Evolutionary conservation across 2,888 invertebrate genomes (phyloP), one percentile per base, ranked within the genome.

Genomic region (Cyclophora albipunctata): DNA sequence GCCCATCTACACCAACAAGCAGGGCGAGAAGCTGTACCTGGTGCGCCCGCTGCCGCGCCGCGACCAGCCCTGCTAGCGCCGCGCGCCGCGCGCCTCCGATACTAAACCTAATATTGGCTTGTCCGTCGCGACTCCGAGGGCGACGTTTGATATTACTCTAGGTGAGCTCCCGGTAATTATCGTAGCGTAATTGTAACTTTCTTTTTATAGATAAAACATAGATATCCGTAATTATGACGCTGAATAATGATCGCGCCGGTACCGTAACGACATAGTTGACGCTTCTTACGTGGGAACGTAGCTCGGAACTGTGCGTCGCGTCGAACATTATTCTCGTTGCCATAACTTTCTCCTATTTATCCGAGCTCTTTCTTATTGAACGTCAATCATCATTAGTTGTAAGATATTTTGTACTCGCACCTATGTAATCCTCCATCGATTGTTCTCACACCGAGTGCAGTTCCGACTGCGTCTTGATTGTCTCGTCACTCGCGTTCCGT

Each of bases 1-100:
- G 69, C 99, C 99, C 67, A 99, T 99, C 79, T 99, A 98, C 90
- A 98, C 98, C 74, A 97, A 97, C 90, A 97, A 97, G 83, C 96
- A 96, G 68, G 98, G 98, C 67, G 99, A 99, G 89, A 98, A 98
- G 88, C 91, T 99, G 54, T 99, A 97, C 90, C 92, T 99, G 67
- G 96, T 98, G 74, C 94, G 98, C 71, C 94, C 99, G 61, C 92
- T 99, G 78, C 96, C 96, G 48, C 73, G 79, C 58, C 75, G 78
- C 55, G 54, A 66, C 55, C 74, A 63, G 67, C 67, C 71, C 55
- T 81, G 79, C 78, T 80, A 77, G 63, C 59, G 47, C 37, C 56
- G 34, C 42, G 49, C 50, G 49, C 34, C 56, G 7, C 45, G 41
- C 4, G 42, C 20, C 3, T 20, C 20, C 48, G 51, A 72, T 75